These are phyloP conservation scores for Neopipo cinnamomea DNA, from an alignment of 2,113 vertebrate genomes.

Conservation along the genomic window DNA sequence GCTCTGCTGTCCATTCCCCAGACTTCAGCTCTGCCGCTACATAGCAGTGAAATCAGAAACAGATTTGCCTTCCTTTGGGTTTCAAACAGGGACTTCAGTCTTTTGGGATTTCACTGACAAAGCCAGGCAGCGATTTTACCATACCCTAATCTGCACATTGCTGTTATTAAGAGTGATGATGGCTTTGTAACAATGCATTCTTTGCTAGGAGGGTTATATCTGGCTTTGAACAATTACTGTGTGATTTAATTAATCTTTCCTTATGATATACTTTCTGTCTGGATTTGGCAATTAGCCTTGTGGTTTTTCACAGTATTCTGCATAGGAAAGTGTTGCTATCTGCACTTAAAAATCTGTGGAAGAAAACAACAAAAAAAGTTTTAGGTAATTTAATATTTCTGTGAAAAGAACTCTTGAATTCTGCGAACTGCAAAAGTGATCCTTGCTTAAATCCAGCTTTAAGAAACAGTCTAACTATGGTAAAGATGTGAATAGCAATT, in stretches of 20 bases:
- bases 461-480: not conserved
- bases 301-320: not conserved
- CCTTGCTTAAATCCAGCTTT: not conserved
- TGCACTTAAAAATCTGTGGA: not conserved
- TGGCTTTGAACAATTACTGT: not conserved
- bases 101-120: not conserved
- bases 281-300: not conserved
- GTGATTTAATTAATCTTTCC: not conserved
- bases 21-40: not conserved
- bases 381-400: not conserved
- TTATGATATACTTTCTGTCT: not conserved
- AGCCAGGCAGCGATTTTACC: not conserved
- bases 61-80: not conserved
- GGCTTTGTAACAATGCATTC: not conserved
- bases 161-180: not conserved
- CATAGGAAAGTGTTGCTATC: not conserved
- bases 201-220: not conserved
- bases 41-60: not conserved
- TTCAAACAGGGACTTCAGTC: not conserved
- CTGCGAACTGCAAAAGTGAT: not conserved
- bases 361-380: not conserved
- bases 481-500: not conserved
- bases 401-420: not conserved
- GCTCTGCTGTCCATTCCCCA: not conserved
- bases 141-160: not conserved